Evolutionary conservation across 2,113 vertebrate genomes (phyloP).

Genomic region (Aix galericulata): DNA sequence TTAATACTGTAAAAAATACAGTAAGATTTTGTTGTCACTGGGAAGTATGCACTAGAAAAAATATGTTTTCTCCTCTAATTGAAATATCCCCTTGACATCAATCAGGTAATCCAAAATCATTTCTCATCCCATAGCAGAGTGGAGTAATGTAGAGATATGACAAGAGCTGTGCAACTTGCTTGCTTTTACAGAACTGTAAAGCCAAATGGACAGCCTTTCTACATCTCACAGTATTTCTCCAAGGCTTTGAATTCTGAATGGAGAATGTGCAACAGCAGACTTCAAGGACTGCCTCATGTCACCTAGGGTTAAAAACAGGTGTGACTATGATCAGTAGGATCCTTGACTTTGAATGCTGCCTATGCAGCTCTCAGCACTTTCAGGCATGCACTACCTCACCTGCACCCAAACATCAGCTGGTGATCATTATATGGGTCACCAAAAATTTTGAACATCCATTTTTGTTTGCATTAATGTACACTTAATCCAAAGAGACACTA

Average conservation of each 20-base stretch:
- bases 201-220: background rate
- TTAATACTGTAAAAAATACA: background rate
- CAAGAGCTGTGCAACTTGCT: background rate
- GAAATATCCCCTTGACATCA: background rate
- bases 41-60: background rate
- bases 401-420: background rate
- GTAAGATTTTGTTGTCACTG: background rate
- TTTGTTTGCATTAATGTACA: background rate
- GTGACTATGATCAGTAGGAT: background rate
- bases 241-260: background rate
- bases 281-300: background rate
- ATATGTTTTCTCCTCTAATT: background rate
- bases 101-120: background rate
- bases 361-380: background rate
- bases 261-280: background rate
- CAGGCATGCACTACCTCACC: background rate
- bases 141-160: accelerated
- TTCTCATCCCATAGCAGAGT: background rate
- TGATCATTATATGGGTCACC: background rate
- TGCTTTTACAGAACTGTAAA: background rate
- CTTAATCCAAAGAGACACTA: background rate
- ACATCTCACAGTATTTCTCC: background rate
- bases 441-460: background rate
- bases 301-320: background rate
- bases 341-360: background rate